Conservation (phyloP, 2,113 vertebrate genomes). For the Deroptyus accipitrinus region DNA sequence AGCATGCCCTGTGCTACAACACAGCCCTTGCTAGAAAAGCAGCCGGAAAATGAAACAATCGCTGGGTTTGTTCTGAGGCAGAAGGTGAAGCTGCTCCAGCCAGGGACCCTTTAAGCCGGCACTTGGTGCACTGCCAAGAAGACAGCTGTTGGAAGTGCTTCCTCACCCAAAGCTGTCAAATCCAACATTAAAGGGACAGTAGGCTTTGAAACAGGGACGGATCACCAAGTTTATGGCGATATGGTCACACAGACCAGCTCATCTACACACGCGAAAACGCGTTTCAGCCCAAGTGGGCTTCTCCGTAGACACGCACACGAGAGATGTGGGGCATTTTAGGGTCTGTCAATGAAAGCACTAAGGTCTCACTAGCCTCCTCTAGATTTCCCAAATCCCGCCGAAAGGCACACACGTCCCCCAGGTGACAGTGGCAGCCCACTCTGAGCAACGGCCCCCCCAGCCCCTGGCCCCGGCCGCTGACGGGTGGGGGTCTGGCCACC, state of each 20-base stretch:
- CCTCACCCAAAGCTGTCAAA: constrained; percentile 89
- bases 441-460: not conserved
- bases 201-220: constrained; percentile 45
- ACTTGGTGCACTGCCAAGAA: constrained; percentile 91
- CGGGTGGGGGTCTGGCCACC: not conserved
- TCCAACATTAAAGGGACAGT: constrained; percentile 83
- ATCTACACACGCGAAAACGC: not conserved
- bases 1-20: constrained; percentile 33
- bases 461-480: too few species aligned
- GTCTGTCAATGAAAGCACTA: not conserved
- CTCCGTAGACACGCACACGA: too few species aligned
- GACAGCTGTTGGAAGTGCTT: constrained; percentile 98
- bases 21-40: constrained; percentile 49
- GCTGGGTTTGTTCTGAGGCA: constrained; percentile 77
- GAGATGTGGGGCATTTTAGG: not conserved
- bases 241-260: not conserved
- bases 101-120: constrained; percentile 86
- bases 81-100: constrained; percentile 79
- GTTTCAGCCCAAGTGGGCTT: not conserved
- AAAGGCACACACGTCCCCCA: not conserved
- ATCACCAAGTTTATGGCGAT: constrained; percentile 64
- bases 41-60: constrained; percentile 81
- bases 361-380: not conserved
- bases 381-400: not conserved
- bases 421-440: not conserved